Conservation (phyloP, 2,888 invertebrate genomes). For the Stenurella melanura region DNA sequence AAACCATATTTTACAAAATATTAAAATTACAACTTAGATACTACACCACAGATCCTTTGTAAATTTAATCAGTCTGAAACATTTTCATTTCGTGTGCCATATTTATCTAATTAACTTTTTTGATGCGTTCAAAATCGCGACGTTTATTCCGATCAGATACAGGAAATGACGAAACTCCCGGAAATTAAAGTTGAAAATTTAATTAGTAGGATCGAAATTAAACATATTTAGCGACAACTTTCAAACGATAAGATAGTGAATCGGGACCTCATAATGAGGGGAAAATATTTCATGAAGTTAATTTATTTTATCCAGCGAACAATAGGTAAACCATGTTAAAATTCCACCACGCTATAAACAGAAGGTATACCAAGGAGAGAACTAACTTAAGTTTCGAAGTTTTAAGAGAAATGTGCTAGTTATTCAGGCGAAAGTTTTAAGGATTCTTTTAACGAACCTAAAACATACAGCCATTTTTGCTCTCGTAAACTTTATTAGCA, state of each 20-base stretch:
- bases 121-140: background rate
- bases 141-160: background rate
- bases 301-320: constrained; percentile 1
- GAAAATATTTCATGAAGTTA: constrained; percentile 5
- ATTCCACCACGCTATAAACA: constrained; percentile 17
- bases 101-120: constrained; percentile 1
- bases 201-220: constrained; percentile 25
- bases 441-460: background rate
- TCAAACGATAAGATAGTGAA: background rate
- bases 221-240: constrained; percentile 13
- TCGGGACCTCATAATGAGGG: background rate
- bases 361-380: background rate
- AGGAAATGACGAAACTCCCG: constrained; percentile 8
- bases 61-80: background rate
- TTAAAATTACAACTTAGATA: too few species aligned
- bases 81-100: background rate
- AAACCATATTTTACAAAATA: too few species aligned
- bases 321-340: constrained; percentile 18
- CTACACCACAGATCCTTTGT: too few species aligned
- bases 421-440: background rate
- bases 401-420: constrained; percentile 4
- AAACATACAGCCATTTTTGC: background rate
- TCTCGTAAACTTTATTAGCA: background rate
- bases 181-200: constrained; percentile 29
- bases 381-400: constrained; percentile 12